phyloP scores from a whole-genome alignment of 2,113 vertebrate species.

The Saimiri boliviensis region DNA sequence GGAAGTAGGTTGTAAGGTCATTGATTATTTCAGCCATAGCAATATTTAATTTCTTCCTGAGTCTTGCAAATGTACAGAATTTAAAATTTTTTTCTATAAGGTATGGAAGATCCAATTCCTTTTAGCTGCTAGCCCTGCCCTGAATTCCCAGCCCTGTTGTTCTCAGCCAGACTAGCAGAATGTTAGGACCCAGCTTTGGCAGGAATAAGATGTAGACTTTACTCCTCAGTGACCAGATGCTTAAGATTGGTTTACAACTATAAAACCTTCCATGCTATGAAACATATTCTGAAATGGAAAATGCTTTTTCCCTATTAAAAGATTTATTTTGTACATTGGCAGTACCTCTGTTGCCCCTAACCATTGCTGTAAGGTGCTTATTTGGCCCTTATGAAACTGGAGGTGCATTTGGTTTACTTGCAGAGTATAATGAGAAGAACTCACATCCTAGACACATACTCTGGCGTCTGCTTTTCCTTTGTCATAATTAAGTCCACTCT shows the following conservation, averaged over 20 bases:
- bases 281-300: neutral
- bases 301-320: neutral
- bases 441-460: neutral
- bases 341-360: neutral
- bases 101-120: neutral
- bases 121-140: neutral
- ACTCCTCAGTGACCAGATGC: neutral
- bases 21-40: neutral
- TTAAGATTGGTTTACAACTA: neutral
- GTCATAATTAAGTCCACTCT: neutral
- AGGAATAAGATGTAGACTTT: neutral
- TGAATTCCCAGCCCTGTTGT: neutral
- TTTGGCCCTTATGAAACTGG: neutral
- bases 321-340: neutral
- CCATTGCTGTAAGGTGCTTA: neutral
- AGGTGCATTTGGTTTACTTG: neutral
- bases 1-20: neutral
- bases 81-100: neutral
- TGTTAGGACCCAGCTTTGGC: neutral
- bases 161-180: neutral
- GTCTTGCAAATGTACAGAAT: neutral
- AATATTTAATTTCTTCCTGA: neutral
- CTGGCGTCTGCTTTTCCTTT: neutral
- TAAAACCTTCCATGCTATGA: neutral
- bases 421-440: neutral